These are phyloP conservation scores for Entomyzon cyanotis DNA, from an alignment of 2,113 vertebrate genomes.

Conservation along the genomic window DNA sequence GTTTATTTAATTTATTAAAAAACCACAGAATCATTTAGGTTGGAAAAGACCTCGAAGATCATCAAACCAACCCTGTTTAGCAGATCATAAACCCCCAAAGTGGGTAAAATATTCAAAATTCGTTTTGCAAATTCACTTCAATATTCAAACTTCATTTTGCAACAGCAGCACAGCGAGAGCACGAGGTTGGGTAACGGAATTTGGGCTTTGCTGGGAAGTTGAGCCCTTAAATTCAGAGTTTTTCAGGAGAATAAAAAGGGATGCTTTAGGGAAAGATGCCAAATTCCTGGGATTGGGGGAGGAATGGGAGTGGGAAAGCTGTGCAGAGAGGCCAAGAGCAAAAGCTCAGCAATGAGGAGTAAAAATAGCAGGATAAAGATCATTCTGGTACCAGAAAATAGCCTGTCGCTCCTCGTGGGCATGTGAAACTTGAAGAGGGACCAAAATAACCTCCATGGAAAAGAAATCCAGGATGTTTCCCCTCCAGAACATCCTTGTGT, in stretches of 20 bases:
- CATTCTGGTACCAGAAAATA: background rate
- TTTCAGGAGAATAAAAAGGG: background rate
- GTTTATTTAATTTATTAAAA: background rate
- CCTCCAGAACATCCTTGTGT: background rate
- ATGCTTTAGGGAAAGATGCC: background rate
- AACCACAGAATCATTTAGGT: background rate
- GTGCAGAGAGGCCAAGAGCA: background rate
- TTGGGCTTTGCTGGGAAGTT: background rate
- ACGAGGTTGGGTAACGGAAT: background rate
- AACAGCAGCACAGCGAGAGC: background rate
- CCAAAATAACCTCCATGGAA: background rate
- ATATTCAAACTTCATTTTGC: background rate
- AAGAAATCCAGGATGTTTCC: background rate
- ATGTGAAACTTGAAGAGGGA: background rate
- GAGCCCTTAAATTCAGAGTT: background rate
- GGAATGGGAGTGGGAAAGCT: background rate
- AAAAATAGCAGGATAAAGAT: slow-evolving; percentile 24
- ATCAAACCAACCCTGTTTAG: background rate
- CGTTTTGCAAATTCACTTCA: background rate
- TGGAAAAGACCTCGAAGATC: background rate
- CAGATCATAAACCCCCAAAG: background rate
- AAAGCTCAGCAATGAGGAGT: background rate
- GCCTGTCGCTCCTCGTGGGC: background rate
- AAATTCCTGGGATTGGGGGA: background rate
- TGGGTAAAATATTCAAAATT: background rate